Conservation (phyloP, 2,113 vertebrate genomes). For the Apodemus sylvaticus region DNA sequence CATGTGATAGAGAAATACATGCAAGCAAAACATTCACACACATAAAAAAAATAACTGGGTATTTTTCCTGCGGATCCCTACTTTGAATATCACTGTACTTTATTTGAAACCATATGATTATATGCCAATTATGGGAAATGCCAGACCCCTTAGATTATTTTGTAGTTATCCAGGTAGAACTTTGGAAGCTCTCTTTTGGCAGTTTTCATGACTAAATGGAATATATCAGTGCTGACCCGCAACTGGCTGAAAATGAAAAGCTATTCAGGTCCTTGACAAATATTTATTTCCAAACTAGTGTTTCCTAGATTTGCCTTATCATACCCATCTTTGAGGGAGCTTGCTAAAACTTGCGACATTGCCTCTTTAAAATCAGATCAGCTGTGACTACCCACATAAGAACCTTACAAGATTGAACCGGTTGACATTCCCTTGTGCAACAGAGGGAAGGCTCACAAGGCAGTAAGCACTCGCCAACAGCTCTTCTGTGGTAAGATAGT, state of each 20-base stretch:
- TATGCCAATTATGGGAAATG: background rate
- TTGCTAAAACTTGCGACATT: slow-evolving; percentile 10
- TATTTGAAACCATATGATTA: slow-evolving; percentile 38
- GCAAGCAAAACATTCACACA: background rate
- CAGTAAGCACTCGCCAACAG: background rate
- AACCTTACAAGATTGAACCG: background rate
- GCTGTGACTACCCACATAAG: background rate
- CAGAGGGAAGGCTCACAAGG: background rate
- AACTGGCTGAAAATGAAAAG: slow-evolving; percentile 44
- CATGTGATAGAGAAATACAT: background rate
- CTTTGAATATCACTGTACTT: slow-evolving; percentile 12
- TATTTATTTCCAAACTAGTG: slow-evolving; percentile 15
- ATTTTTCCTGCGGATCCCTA: background rate
- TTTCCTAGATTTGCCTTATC: slow-evolving; percentile 11
- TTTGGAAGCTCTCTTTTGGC: slow-evolving; percentile 46
- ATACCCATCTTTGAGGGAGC: background rate
- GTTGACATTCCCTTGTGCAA: background rate
- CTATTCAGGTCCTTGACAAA: background rate
- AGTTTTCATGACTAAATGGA: slow-evolving; percentile 50
- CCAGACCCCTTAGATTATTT: background rate
- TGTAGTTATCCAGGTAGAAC: background rate
- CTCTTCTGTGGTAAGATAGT: background rate
- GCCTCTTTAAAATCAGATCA: background rate
- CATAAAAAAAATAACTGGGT: background rate
- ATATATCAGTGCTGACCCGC: background rate